A percentile compares a stretch with the other conserved stretches of the same genome.
Evolutionary conservation across 1,140 invertebrate genomes (phyloP).

Genomic region (Hetaerina americana): DNA sequence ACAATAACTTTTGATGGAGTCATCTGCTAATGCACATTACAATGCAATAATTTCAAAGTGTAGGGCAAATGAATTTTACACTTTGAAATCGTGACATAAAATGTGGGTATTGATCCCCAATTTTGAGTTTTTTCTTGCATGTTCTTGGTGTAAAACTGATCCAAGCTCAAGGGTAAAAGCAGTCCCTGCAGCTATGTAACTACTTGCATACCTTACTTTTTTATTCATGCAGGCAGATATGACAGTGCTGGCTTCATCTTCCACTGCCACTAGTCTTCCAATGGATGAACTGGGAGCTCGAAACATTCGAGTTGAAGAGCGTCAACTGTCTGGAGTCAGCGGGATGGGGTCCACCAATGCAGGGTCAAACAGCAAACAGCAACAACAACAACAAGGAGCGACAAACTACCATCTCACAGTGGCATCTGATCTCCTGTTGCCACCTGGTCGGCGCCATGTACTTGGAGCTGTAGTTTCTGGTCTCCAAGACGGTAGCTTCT

Average conservation of each 20-base stretch:
- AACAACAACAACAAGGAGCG: conserved; percentile 15
- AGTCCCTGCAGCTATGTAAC: too few species aligned
- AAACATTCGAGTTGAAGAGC: conserved; percentile 42
- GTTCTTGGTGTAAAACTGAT: too few species aligned
- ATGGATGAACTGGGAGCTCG: conserved; percentile 30
- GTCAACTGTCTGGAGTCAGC: conserved; percentile 34
- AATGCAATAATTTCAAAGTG: too few species aligned
- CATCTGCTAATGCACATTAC: too few species aligned
- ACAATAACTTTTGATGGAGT: too few species aligned
- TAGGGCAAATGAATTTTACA: too few species aligned
- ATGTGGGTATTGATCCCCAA: too few species aligned
- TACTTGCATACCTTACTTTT: too few species aligned
- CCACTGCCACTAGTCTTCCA: conserved; percentile 25
- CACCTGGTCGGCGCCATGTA: background rate
- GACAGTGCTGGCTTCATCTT: conserved; percentile 24
- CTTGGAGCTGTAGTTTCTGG: conserved; percentile 7
- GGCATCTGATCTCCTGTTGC: background rate
- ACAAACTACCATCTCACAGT: background rate
- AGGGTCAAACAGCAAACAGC: background rate
- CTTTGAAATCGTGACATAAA: too few species aligned
- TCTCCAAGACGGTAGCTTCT: conserved; percentile 31
- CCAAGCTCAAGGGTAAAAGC: too few species aligned
- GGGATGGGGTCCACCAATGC: background rate
- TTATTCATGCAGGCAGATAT: conserved; percentile 34
- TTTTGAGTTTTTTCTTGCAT: too few species aligned